These are phyloP conservation scores for Menidia beryllina DNA, from an alignment of 2,113 vertebrate species.

Conservation along the genomic window DNA sequence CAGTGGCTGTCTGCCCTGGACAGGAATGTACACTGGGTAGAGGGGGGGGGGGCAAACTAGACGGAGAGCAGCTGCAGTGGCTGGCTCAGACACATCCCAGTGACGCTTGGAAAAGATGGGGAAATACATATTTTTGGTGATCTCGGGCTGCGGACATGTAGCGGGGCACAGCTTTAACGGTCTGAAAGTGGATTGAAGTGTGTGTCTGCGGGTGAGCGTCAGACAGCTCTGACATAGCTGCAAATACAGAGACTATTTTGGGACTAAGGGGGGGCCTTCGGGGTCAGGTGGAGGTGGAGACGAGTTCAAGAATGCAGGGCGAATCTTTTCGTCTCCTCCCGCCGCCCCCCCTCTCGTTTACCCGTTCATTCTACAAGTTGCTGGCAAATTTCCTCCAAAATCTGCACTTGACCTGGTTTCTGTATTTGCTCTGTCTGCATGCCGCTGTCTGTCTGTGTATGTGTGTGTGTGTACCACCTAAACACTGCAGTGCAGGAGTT, in stretches of 20 bases:
- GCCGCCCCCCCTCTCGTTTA: neutral
- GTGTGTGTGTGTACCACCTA: neutral
- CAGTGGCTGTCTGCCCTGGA: conserved; percentile 58
- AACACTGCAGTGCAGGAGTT: conserved; percentile 53
- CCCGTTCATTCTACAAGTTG: conserved; percentile 5
- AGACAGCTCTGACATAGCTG: conserved; percentile 24
- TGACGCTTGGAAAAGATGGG: neutral
- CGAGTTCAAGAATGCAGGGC: conserved; percentile 30
- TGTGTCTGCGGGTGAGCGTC: neutral
- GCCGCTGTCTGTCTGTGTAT: neutral
- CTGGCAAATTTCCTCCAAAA: conserved; percentile 18
- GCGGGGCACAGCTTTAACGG: neutral
- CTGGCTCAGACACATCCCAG: neutral
- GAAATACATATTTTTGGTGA: no score
- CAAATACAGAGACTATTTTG: conserved; percentile 59
- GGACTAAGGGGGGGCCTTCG: conserved; percentile 14
- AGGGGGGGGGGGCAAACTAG: conserved; percentile 31
- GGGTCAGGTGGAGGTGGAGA: conserved; percentile 56
- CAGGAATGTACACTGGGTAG: conserved; percentile 51
- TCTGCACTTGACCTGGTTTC: conserved; percentile 21
- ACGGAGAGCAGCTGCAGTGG: conserved; percentile 32
- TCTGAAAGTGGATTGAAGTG: neutral
- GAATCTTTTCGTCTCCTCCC: conserved; percentile 10
- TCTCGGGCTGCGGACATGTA: neutral
- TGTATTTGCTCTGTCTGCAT: neutral